Evolutionary conservation across 2,797 vertebrate genomes (phyloP), one percentile per base, ranked within the genome.

Genomic region (Gobionotothen gibberifrons): DNA sequence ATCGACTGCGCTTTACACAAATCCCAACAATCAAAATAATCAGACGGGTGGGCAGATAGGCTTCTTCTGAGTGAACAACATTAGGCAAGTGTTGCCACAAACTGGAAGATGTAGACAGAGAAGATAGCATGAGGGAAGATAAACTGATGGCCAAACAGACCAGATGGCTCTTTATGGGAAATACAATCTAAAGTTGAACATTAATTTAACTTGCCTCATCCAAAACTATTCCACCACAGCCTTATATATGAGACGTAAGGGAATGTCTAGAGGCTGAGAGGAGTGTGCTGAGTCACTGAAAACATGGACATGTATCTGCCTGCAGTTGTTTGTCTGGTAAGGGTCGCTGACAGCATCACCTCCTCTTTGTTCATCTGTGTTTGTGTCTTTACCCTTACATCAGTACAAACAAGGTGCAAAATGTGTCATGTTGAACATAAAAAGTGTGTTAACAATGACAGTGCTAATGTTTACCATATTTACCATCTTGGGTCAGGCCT

Each of bases 11-110:
- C 47, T 47, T 70, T 60, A 29, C 53, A 17, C 36, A 60, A 76
- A 74, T 82, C 78, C 78, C 43, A 21, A 10, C 66, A 79, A 72
- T 77, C 54, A 82, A 76, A 49, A 62, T 78, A 61, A 86, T 71
- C 76, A 65, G 70, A 29, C n/a, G 1, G 46, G 59, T 0, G 3
- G 19, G 53, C 6, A 71, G 63, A 70, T 76, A 78, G 52, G 49
- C 36, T 46, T 51, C 40, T 62, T 81, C 76, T 75, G 77, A 80
- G 75, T 44, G 60, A 64, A 68, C 76, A 67, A 22, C 26, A 64
- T 43, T 55, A 7, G 65, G 48, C 59, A 71, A 48, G 49, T 12
- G 10, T 57, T 60, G 29, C 61, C 43, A 47, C 51, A 22, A 29
- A 49, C 5, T 65, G 64, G 19, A 39, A 56, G 60, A 58, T 62